Base-by-base conservation (phyloP, 2,797 vertebrate genomes). In the Cyclopterus lumpus region DNA sequence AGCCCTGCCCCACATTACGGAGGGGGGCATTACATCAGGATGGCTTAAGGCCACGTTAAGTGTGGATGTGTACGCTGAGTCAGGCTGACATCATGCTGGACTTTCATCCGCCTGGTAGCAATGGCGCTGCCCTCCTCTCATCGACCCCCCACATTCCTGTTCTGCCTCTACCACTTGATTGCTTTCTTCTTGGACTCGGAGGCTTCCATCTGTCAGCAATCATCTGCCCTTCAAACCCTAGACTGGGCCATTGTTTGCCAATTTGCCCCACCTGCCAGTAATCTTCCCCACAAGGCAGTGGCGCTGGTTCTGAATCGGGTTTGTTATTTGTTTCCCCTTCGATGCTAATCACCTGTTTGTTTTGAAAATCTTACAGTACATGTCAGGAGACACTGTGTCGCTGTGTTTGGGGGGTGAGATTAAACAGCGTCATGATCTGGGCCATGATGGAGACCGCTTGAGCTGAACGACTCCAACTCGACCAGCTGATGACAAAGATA, bases 161-260 rank as follows among this genome's bases (percentile, higher is more conserved):
- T 68, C 88, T 77, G n/a, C 75, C 55, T 73, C 69, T 79, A 86
- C 89, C 83, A 93, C 92, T 92, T 93, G 89, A 93, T 91, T 92
- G 90, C 94, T 93, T 94, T 95, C 93, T 93, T 94, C 91, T 94
- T 83, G 79, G 82, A 88, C 85, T 93, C 20, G 22, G 90, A 86
- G 85, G 86, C 81, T 86, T 88, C 91, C 95, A 95, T 95, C 92
- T 95, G 95, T 94, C 93, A 93, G 89, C 92, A 95, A 96, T 95
- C 94, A 94, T 93, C 90, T 87, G 88, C 88, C 91, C 91, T 92
- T 94, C 91, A 93, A 93, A 90, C 91, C 89, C 86, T 66, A 85
- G 86, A 88, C 91, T 74, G 86, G 79, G 75, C 89, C 91, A 90
- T 93, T 94, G 94, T 94, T 94, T 26, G 53, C 85, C 92, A 93